phyloP scores from a whole-genome alignment of 2,113 vertebrate species.

The Lipotes vexillifer region DNA sequence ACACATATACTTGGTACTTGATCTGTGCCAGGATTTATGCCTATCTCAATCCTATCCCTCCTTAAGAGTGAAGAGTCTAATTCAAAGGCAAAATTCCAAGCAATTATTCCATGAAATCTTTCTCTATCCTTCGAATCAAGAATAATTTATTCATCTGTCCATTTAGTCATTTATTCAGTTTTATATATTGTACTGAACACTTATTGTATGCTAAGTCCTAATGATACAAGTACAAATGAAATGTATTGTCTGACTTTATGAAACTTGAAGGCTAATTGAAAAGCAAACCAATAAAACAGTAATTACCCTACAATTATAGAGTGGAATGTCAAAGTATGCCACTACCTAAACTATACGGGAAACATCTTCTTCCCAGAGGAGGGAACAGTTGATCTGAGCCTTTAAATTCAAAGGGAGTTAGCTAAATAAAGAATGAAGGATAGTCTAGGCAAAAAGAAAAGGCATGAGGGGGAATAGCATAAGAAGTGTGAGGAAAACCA shows the following conservation, averaged over 20 bases:
- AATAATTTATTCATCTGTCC: background rate
- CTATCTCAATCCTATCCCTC: background rate
- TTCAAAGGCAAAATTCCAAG: background rate
- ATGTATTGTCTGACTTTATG: background rate
- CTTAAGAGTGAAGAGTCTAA: background rate
- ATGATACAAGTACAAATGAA: background rate
- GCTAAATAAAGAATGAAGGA: background rate
- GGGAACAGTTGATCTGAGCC: background rate
- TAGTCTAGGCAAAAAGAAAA: background rate
- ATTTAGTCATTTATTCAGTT: background rate
- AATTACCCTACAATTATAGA: background rate
- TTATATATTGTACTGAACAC: background rate
- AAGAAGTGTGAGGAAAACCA: background rate
- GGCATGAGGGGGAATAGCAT: background rate
- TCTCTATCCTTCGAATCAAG: background rate
- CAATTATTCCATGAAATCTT: background rate
- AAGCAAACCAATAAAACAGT: background rate
- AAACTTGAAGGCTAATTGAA: background rate
- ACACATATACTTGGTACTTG: background rate
- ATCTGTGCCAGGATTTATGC: background rate
- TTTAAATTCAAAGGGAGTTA: background rate
- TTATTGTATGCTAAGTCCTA: background rate
- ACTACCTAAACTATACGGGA: background rate
- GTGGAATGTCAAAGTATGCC: background rate
- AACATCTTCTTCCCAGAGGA: background rate